phyloP scores from a whole-genome alignment of 2,888 invertebrate genomes.

The Himalopsyche tibetana region DNA sequence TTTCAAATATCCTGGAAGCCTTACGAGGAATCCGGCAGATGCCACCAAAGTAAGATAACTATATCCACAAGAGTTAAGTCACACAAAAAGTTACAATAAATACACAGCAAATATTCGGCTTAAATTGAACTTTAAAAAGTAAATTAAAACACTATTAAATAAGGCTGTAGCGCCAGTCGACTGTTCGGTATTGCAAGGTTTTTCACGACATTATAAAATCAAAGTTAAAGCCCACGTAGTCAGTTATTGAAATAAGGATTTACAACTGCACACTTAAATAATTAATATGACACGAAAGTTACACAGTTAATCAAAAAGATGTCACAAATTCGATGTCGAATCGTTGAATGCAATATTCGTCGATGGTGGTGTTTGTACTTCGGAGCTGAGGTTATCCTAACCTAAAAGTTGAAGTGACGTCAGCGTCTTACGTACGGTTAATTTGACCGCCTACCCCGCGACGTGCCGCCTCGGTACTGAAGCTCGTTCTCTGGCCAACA shows the following conservation, averaged over 20 bases:
- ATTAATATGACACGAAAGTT: background rate
- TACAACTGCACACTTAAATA: background rate
- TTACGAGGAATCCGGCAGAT: conserved; percentile 37
- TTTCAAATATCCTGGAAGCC: conserved; percentile 48
- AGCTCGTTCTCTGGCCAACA: conserved; percentile 39
- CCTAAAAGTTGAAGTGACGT: conserved; percentile 36
- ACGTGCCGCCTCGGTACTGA: conserved; percentile 63
- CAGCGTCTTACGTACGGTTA: conserved; percentile 3
- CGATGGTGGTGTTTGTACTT: background rate
- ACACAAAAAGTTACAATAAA: background rate
- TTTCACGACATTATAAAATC: background rate
- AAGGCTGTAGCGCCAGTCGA: background rate
- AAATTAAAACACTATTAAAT: conserved; percentile 12
- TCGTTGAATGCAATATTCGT: background rate
- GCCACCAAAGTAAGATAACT: conserved; percentile 8
- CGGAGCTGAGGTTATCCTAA: conserved; percentile 11
- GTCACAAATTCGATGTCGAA: conserved; percentile 9
- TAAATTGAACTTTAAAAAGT: background rate
- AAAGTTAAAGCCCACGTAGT: background rate
- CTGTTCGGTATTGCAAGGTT: background rate
- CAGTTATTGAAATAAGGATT: background rate
- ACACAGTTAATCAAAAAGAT: background rate
- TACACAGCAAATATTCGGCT: background rate
- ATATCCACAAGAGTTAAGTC: conserved; percentile 11
- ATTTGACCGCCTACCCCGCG: conserved; percentile 55